These are phyloP conservation scores for Tenthredo mesomela DNA, from an alignment of 2,888 invertebrate genomes.

Conservation along the genomic window DNA sequence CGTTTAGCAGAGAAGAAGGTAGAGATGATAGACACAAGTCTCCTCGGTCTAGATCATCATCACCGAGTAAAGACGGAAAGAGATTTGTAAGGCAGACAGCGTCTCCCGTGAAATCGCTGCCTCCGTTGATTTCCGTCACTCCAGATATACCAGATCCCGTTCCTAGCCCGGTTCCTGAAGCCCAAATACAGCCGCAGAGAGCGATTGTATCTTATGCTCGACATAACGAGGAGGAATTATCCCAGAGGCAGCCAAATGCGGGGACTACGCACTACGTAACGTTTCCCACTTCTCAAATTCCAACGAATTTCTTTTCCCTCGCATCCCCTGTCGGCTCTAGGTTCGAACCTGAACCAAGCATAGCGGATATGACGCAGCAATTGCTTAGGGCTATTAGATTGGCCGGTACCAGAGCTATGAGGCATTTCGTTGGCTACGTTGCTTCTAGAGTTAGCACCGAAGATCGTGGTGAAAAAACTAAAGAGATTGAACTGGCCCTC, in stretches of 20 bases:
- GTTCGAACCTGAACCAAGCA: constrained; percentile 82
- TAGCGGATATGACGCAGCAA: constrained; percentile 86
- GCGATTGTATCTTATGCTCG: constrained; percentile 74
- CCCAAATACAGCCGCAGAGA: constrained; percentile 66
- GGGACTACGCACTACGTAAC: constrained; percentile 67
- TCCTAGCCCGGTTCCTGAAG: constrained; percentile 52
- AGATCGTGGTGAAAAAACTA: constrained; percentile 82
- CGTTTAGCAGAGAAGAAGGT: not conserved
- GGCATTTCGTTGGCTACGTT: constrained; percentile 85
- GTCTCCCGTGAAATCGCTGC: constrained; percentile 72
- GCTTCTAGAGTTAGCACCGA: constrained; percentile 83
- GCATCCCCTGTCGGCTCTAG: constrained; percentile 62
- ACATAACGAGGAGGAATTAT: constrained; percentile 78
- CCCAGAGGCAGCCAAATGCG: constrained; percentile 60
- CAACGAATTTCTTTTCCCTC: constrained; percentile 67
- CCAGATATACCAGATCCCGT: constrained; percentile 68
- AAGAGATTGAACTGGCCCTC: constrained; percentile 87
- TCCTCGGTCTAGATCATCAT: constrained; percentile 59
- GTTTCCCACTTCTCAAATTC: constrained; percentile 70
- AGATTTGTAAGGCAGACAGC: constrained; percentile 69
- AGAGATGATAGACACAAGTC: constrained; percentile 14
- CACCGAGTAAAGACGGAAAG: constrained; percentile 55
- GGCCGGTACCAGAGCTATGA: constrained; percentile 83
- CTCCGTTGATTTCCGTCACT: constrained; percentile 73
- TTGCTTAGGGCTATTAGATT: constrained; percentile 85